phyloP scores from a whole-genome alignment of 2,113 vertebrate species.

The Poeciliopsis prolifica region DNA sequence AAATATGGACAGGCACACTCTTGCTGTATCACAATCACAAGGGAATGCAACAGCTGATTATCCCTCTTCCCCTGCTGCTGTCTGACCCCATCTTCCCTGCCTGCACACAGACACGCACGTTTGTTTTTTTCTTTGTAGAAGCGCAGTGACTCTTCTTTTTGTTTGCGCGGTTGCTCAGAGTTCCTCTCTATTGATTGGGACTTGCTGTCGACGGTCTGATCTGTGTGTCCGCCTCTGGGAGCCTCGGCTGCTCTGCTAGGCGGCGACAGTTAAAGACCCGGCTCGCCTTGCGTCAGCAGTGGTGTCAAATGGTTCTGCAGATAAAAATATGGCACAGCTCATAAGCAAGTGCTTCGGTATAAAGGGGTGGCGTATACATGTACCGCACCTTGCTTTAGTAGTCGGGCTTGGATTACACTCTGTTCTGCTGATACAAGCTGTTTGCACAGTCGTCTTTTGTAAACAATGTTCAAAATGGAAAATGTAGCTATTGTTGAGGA shows the following conservation, averaged over 20 bases:
- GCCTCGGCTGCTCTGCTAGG: neutral
- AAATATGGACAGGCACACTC: slow-evolving; percentile 88
- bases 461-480: neutral
- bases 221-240: neutral
- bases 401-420: slow-evolving; percentile 51
- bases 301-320: slow-evolving; percentile 75
- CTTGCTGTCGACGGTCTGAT: neutral
- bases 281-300: slow-evolving; percentile 73
- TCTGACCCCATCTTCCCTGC: slow-evolving; percentile 48
- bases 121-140: slow-evolving; percentile 6
- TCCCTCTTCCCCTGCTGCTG: slow-evolving; percentile 6
- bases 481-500: neutral
- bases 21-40: slow-evolving; percentile 81
- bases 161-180: neutral
- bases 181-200: neutral
- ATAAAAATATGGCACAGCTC: slow-evolving; percentile 78
- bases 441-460: slow-evolving; percentile 25
- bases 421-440: slow-evolving; percentile 65
- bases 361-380: slow-evolving; percentile 68
- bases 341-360: slow-evolving; percentile 69
- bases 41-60: slow-evolving; percentile 87
- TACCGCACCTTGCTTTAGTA: slow-evolving; percentile 69
- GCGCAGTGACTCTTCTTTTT: neutral
- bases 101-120: slow-evolving; percentile 40
- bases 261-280: slow-evolving; percentile 26